Conservation (phyloP, 1,140 invertebrate genomes). For the Brachionus paranguensis region DNA sequence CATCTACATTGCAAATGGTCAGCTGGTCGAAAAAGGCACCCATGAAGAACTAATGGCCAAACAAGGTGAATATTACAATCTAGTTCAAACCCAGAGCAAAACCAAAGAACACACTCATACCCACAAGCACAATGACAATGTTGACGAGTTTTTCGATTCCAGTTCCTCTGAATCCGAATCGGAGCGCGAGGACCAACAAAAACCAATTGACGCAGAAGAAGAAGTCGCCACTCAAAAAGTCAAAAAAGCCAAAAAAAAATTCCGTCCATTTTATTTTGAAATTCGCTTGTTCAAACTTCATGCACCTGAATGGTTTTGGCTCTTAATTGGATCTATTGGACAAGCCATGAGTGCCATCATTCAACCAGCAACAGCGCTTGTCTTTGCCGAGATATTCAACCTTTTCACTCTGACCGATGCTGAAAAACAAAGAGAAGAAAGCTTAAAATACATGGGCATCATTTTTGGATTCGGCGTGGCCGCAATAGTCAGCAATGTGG, state of each 20-base stretch:
- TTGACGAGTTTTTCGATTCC: background rate
- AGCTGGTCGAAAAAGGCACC: conserved; percentile 58
- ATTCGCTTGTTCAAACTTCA: background rate
- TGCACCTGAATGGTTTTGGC: background rate
- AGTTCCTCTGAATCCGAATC: background rate
- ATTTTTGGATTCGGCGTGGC: background rate
- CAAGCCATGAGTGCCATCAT: conserved; percentile 23
- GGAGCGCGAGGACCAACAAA: background rate
- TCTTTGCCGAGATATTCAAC: conserved; percentile 21
- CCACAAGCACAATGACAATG: background rate
- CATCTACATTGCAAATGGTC: conserved; percentile 39
- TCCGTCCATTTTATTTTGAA: conserved; percentile 13
- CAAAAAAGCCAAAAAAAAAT: background rate
- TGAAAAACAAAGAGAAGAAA: background rate
- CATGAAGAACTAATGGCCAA: conserved; percentile 36
- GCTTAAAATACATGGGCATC: conserved; percentile 29
- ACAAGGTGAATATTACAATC: conserved; percentile 22
- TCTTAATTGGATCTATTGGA: background rate
- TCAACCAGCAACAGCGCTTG: background rate
- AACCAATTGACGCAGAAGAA: background rate
- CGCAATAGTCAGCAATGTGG: background rate
- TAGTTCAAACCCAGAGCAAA: conserved; percentile 5
- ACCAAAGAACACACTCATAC: background rate
- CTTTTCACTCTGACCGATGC: background rate
- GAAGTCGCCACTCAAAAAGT: background rate